Percentiles rank a stretch among this genome's conserved stretches.
Conservation (phyloP, 2,888 invertebrate genomes). For the Platycnemis pennipes region DNA sequence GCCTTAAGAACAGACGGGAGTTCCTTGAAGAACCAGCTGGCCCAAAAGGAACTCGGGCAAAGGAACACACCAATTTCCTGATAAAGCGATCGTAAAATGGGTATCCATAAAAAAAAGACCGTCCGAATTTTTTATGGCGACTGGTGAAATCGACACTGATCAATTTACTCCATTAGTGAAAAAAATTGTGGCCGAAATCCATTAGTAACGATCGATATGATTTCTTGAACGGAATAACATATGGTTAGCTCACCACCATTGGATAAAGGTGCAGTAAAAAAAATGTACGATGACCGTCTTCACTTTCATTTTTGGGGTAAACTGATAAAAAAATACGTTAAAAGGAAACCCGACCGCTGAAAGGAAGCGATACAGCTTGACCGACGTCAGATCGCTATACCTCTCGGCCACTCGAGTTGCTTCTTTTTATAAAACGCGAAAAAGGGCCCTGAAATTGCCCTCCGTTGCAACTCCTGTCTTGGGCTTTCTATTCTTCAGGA, state of each 20-base stretch:
- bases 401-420: slow-evolving; percentile 8
- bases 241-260: neutral
- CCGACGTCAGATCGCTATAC: neutral
- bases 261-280: neutral
- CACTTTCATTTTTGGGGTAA: neutral
- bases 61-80: neutral
- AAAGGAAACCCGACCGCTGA: neutral
- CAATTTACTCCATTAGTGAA: neutral
- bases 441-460: neutral
- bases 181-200: neutral
- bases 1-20: neutral
- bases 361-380: neutral
- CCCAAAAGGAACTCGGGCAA: neutral
- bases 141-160: neutral
- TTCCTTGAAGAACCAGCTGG: neutral
- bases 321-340: neutral
- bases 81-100: neutral
- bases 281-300: neutral
- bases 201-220: slow-evolving; percentile 13
- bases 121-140: neutral
- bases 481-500: neutral
- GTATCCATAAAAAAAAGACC: neutral
- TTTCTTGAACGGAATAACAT: neutral
- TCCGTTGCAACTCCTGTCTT: neutral
- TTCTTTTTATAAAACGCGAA: neutral